These are phyloP conservation scores for Achlya flavicornis DNA, from an alignment of 2,888 invertebrate genomes.

Conservation along the genomic window DNA sequence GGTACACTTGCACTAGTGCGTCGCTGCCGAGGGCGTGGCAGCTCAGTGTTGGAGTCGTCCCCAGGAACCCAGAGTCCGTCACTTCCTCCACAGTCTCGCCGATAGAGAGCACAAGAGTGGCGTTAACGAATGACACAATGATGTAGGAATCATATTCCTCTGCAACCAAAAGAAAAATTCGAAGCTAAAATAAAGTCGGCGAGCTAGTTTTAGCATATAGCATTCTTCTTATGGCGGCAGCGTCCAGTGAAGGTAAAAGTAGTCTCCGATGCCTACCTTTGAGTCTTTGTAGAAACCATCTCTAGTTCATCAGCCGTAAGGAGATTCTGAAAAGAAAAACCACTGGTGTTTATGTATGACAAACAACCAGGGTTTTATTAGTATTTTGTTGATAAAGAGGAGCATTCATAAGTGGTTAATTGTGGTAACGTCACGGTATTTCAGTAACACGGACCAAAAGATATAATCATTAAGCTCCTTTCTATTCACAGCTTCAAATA, in stretches of 20 bases:
- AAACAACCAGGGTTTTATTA: slow-evolving; percentile 85
- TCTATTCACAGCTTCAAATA: slow-evolving; percentile 1
- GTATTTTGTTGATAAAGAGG: slow-evolving; percentile 80
- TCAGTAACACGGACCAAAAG: slow-evolving; percentile 83
- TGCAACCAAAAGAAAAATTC: slow-evolving; percentile 87
- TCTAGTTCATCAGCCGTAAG: slow-evolving; percentile 75
- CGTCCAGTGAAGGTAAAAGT: slow-evolving; percentile 58
- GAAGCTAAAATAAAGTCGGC: slow-evolving; percentile 39
- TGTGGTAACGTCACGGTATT: slow-evolving; percentile 71
- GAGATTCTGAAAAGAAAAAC: slow-evolving; percentile 92
- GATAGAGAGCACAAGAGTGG: slow-evolving; percentile 98
- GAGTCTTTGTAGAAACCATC: slow-evolving; percentile 63
- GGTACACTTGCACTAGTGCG: slow-evolving; percentile 99
- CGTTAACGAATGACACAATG: slow-evolving; percentile 99
- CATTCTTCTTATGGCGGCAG: slow-evolving; percentile 52
- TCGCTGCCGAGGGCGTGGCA: slow-evolving; percentile 99
- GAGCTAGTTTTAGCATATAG: slow-evolving; percentile 34
- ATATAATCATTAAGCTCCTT: slow-evolving; percentile 78
- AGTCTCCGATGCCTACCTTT: slow-evolving; percentile 74
- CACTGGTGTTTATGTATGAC: slow-evolving; percentile 95
- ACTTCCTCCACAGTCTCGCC: slow-evolving; percentile 99
- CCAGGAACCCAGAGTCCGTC: slow-evolving; percentile 99
- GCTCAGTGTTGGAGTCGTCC: slow-evolving; percentile 98
- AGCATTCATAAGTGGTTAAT: slow-evolving; percentile 79
- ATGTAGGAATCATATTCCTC: slow-evolving; percentile 99